Conservation (phyloP, 2,888 invertebrate species). For the Drosophila limbata region DNA sequence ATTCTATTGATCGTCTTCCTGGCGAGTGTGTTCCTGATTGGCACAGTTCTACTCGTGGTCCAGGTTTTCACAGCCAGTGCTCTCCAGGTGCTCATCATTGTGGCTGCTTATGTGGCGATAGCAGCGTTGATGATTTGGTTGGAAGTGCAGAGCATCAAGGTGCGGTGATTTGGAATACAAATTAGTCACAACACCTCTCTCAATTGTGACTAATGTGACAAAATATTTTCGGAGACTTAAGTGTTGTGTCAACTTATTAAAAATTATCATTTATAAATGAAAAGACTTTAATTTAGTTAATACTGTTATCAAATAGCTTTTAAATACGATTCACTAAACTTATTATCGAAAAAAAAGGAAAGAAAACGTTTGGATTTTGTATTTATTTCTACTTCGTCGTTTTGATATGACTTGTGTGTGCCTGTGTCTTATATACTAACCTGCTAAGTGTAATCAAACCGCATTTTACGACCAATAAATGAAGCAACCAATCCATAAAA, state of each 20-base stretch:
- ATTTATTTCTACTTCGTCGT: background rate
- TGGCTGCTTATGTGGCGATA: slow-evolving; percentile 62
- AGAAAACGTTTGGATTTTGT: slow-evolving; percentile 14
- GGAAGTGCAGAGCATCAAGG: slow-evolving; percentile 78
- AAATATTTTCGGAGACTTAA: slow-evolving; percentile 23
- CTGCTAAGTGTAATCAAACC: slow-evolving; percentile 46
- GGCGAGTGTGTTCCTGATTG: slow-evolving; percentile 62
- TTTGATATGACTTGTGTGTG: slow-evolving; percentile 13
- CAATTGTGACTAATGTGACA: slow-evolving; percentile 44
- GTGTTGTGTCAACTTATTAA: slow-evolving; percentile 61
- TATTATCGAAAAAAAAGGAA: slow-evolving; percentile 14
- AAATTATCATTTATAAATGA: slow-evolving; percentile 36
- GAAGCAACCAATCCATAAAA: slow-evolving; percentile 25
- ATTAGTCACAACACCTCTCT: background rate
- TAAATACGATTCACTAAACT: slow-evolving; percentile 20
- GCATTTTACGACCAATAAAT: slow-evolving; percentile 56
- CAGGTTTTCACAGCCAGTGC: slow-evolving; percentile 73
- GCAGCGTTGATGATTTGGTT: slow-evolving; percentile 69
- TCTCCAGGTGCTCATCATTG: slow-evolving; percentile 60
- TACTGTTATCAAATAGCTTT: slow-evolving; percentile 36
- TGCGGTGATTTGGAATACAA: slow-evolving; percentile 59
- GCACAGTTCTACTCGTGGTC: slow-evolving; percentile 68
- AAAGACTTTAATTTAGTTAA: slow-evolving; percentile 41
- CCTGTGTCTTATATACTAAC: slow-evolving; percentile 20
- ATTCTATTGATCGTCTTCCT: slow-evolving; percentile 69